These are phyloP conservation scores for Crenichthys baileyi DNA, from an alignment of 2,797 vertebrate species.

Conservation along the genomic window DNA sequence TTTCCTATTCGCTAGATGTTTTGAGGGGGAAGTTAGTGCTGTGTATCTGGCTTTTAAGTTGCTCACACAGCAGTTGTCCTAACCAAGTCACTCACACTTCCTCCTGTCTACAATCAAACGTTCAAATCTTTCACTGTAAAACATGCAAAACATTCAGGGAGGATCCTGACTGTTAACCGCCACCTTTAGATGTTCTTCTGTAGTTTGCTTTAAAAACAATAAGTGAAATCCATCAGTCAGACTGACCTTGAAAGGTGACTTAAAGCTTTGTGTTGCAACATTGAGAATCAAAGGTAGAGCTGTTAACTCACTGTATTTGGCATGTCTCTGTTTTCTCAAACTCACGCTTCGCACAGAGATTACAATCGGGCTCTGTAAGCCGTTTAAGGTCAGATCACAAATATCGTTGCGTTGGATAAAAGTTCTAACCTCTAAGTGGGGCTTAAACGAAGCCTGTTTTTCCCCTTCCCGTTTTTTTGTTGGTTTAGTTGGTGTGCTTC, in stretches of 20 bases:
- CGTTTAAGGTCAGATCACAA: constrained; percentile 48
- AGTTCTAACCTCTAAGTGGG: constrained; percentile 33
- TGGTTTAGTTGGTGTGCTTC: constrained; percentile 1
- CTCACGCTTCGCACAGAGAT: constrained; percentile 7
- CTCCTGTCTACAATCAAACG: constrained; percentile 72
- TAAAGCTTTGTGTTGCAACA: no score
- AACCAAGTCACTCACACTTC: constrained; percentile 71
- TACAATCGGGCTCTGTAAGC: constrained; percentile 29
- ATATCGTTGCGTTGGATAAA: constrained; percentile 44
- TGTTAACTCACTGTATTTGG: constrained; percentile 21
- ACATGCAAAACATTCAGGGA: not conserved
- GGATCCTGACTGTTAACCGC: not conserved
- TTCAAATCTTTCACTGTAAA: constrained; percentile 29
- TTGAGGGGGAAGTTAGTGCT: constrained; percentile 67
- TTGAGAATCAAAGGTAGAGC: not conserved
- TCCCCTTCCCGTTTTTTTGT: constrained; percentile 10
- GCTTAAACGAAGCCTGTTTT: constrained; percentile 11
- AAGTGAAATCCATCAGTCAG: no score
- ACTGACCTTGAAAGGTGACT: not conserved
- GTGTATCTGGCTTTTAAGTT: constrained; percentile 64
- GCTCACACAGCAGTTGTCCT: constrained; percentile 80
- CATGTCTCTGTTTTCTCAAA: constrained; percentile 17
- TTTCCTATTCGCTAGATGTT: constrained; percentile 52
- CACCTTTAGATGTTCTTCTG: not conserved
- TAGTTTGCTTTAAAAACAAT: not conserved